Evolutionary conservation across 2,113 vertebrate genomes (phyloP).

Genomic region (Carassius carassius): DNA sequence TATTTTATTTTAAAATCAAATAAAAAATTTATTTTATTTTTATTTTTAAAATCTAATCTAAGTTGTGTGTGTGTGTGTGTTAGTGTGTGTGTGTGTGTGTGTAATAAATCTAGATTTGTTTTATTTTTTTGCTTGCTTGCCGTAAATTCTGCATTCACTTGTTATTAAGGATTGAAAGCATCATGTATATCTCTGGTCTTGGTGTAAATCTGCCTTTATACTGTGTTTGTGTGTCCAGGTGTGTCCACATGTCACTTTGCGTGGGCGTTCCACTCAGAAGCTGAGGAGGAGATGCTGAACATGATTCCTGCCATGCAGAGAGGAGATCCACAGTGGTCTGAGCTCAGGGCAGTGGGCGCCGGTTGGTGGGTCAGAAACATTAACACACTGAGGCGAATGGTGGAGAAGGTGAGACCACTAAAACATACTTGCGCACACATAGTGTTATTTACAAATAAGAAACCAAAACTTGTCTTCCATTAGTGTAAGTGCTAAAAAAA

Average conservation of each 20-base stretch:
- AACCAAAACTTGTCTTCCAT: no score
- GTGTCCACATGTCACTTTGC: constrained; percentile 98
- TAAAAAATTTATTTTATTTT: no score
- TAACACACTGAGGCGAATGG: constrained; percentile 92
- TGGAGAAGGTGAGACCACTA: constrained; percentile 87
- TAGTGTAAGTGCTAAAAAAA: no score
- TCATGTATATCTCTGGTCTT: background rate
- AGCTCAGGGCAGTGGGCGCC: constrained; percentile 90
- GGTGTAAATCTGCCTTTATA: background rate
- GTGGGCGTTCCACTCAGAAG: constrained; percentile 98
- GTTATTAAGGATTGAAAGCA: background rate
- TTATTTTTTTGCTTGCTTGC: background rate
- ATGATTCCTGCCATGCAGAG: constrained; percentile 98
- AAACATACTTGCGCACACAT: background rate
- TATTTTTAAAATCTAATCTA: no score
- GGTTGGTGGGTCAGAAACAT: constrained; percentile 99
- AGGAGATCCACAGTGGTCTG: constrained; percentile 96
- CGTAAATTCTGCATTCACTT: background rate
- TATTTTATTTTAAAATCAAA: no score
- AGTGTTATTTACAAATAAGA: background rate
- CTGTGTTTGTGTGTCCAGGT: constrained; percentile 70
- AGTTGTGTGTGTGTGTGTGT: no score
- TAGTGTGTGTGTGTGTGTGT: no score
- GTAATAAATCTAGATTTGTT: background rate
- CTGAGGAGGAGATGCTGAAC: constrained; percentile 94